Percentiles rank a stretch among this genome's conserved stretches.
Evolutionary conservation across 2,888 invertebrate genomes (phyloP).

Genomic region (Seira ritae): DNA sequence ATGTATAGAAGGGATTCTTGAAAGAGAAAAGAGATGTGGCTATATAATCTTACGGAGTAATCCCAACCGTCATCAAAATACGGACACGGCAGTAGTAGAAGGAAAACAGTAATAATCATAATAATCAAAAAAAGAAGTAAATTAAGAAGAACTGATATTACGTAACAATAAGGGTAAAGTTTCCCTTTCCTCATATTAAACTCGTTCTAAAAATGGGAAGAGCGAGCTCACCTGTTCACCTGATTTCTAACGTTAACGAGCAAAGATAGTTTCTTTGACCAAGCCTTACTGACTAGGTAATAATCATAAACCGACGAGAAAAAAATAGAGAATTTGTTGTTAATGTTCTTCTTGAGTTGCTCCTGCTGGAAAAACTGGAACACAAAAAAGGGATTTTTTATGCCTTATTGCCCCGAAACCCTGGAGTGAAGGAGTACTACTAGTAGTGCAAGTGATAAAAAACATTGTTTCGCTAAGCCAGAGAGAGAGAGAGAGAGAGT

Average conservation of each 20-base stretch:
- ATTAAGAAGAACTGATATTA: constrained; percentile 12
- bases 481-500: background rate
- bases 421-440: background rate
- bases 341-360: constrained; percentile 11
- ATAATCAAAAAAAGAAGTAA: constrained; percentile 42
- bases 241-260: constrained; percentile 32
- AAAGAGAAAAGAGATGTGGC: constrained; percentile 3
- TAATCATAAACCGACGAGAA: constrained; percentile 42
- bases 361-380: constrained; percentile 21
- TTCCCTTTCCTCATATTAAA: background rate
- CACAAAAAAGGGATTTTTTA: background rate
- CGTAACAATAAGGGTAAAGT: background rate
- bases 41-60: background rate
- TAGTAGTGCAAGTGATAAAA: background rate
- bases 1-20: constrained; percentile 10
- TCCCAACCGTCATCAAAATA: background rate
- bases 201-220: too few relatives aligned
- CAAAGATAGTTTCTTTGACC: too few relatives aligned
- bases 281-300: too few relatives aligned
- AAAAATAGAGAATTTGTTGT: constrained; percentile 4
- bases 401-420: background rate
- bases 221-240: constrained; percentile 43
- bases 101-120: background rate
- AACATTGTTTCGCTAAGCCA: background rate
- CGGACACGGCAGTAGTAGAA: background rate